Evolutionary conservation across 2,888 invertebrate genomes (phyloP), one percentile per base, ranked within the genome.

Genomic region (Trisateles emortualis): DNA sequence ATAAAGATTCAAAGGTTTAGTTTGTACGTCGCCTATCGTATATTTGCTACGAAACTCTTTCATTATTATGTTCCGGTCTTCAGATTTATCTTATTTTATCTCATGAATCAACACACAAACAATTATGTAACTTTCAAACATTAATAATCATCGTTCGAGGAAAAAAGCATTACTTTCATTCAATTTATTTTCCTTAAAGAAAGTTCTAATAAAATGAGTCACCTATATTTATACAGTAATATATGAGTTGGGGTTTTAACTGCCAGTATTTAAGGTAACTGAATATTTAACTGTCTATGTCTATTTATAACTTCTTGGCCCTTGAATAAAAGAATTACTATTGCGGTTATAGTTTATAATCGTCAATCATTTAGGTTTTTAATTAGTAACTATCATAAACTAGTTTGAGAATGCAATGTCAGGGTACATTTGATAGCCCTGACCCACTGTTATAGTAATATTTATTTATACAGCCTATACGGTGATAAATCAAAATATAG

Each of bases 51-150:
- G 19, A 19, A 19, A 3, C 19, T 19, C 19, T 26, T 3, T 8
- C 26, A 26, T 26, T 1, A 22, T 2, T 26, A 8, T 26, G 26
- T 26, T n/a, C n/a, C n/a, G n/a, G n/a, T n/a, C n/a, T n/a, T n/a
- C n/a, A n/a, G n/a, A n/a, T n/a, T n/a, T n/a, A 11, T 13, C 1
- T 4, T 3, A 36, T 19, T 19, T 19, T n/a, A 36, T 19, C 17
- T 36, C n/a, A 16, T 36, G 16, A 36, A n/a, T 36, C 17, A 36
- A 19, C 4, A 9, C 36, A 35, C 35, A 16, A 2, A 35, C 16
- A 16, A 3, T 10, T 19, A 35, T 71, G 70, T 69, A 61, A 69
- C 16, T 43, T 50, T 66, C 64, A 72, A 76, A 76, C 26, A 8
- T 26, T 26, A 72, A 72, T 74, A 17, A 41, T n/a, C 19, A 26